Base-by-base conservation (phyloP, 1,140 invertebrate species). In the Rhynchophorus ferrugineus region DNA sequence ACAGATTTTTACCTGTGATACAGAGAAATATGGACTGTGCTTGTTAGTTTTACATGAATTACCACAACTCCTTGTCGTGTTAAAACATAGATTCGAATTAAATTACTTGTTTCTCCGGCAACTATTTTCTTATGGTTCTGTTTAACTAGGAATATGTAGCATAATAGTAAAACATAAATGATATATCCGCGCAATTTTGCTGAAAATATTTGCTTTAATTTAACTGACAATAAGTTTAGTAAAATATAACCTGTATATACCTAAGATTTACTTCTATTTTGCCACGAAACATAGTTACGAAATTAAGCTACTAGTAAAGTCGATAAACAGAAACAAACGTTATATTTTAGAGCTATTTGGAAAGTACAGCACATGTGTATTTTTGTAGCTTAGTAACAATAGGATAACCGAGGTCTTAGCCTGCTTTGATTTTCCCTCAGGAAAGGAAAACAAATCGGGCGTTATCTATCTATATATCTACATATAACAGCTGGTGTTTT, bases 11-110 rank as follows among this genome's bases (percentile, higher is more conserved):
- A 37, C 29, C 65, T 68, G 66, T 68, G 66, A 68, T 68, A 67
- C 60, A 66, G 65, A 67, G 65, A 67, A 65, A 66, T 49, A 67
- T 61, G 65, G 65, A 67, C 65, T 67, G 64, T 62, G 58, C 59
- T 63, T 57, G 61, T 48, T 44, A 55, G 61, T 63, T n/a, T n/a
- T n/a, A n/a, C n/a, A n/a, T n/a, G n/a, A n/a, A n/a, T n/a, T n/a
- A n/a, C n/a, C n/a, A n/a, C n/a, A n/a, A n/a, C n/a, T n/a, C n/a
- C n/a, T n/a, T n/a, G n/a, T n/a, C n/a, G n/a, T n/a, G n/a, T n/a
- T n/a, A n/a, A n/a, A n/a, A n/a, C n/a, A n/a, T n/a, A n/a, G n/a
- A n/a, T n/a, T n/a, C n/a, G n/a, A n/a, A n/a, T n/a, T n/a, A n/a
- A n/a, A n/a, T n/a, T n/a, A n/a, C n/a, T n/a, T n/a, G n/a, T n/a